Base-by-base conservation (phyloP, 2,888 invertebrate genomes). In the Aricia artaxerxes region DNA sequence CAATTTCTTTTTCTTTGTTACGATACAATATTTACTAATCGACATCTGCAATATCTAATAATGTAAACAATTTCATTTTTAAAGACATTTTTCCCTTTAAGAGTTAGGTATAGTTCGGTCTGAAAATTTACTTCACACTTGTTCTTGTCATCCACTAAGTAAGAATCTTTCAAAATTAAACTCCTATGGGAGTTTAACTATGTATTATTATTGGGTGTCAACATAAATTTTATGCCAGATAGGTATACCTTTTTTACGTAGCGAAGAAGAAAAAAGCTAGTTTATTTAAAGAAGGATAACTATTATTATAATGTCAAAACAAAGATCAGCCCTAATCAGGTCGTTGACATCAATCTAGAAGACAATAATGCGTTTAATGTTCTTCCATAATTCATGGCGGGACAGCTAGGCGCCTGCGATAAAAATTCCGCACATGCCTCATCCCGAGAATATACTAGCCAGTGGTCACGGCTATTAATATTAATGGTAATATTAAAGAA, bases 361-460 rank as follows among this genome's bases (percentile, higher is more conserved):
- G 85, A 86, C 85, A 87, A 87, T 86, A 85, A 83, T 83, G 83
- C 83, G 86, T 85, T 86, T 87, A 87, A 86, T 85, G 85, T 87
- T 86, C 86, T 87, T 85, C 86, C 90, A 92, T 93, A 90, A 92
- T 92, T 92, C 91, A 92, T 91, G 84, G 81, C 82, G 84, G 81
- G 83, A 81, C 84, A 84, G 81, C 83, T 86, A 81, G 84, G 83
- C 82, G 83, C 84, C 85, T 86, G 87, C 86, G 85, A 90, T 90
- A 89, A 91, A 91, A 91, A 91, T 88, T 89, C 89, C 87, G 84
- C 83, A 85, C 88, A 90, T 90, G 88, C 87, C 85, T 82, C 86
- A 85, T 85, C 84, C 84, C 81, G 82, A 81, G 84, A 84, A 80
- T 77, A 81, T 79, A 69, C 73, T 78, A 78, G 79, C 76, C 69